These are phyloP conservation scores for Kryptolebias ocellatus DNA, from an alignment of 2,797 vertebrate genomes.

Conservation along the genomic window DNA sequence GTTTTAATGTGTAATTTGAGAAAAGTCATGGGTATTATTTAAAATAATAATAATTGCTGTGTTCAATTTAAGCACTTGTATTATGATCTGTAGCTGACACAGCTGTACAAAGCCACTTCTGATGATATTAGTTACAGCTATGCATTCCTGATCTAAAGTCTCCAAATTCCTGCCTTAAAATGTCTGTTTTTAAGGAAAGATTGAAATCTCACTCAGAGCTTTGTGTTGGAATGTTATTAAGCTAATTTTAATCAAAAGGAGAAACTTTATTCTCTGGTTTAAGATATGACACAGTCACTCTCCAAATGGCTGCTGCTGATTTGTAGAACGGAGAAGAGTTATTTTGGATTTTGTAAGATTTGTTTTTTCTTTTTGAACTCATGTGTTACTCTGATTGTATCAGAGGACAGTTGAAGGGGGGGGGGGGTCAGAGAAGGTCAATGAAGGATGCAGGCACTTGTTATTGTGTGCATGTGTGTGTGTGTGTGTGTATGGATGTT, in stretches of 20 bases:
- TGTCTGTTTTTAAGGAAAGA: background rate
- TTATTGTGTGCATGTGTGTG: background rate
- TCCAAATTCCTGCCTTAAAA: background rate
- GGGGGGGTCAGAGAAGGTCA: background rate
- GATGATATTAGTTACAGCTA: background rate
- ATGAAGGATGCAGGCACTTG: background rate
- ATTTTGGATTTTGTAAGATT: too few species aligned
- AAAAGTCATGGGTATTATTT: too few species aligned
- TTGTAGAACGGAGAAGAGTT: too few species aligned
- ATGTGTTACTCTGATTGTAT: background rate
- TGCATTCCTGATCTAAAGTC: background rate
- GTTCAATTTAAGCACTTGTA: background rate
- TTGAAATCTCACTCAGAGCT: constrained; percentile 1
- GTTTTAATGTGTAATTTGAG: too few species aligned
- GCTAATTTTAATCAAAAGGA: background rate
- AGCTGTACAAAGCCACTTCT: background rate
- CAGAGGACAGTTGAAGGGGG: background rate
- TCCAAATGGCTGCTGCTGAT: too few species aligned
- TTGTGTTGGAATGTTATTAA: background rate
- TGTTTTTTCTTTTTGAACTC: too few species aligned
- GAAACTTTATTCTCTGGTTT: too few species aligned
- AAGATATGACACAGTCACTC: too few species aligned
- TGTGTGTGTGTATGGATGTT: constrained; percentile 40
- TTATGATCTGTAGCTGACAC: background rate
- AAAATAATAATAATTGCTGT: background rate